These are phyloP conservation scores for Propithecus coquereli DNA, from an alignment of 2,113 vertebrate genomes.

Conservation along the genomic window DNA sequence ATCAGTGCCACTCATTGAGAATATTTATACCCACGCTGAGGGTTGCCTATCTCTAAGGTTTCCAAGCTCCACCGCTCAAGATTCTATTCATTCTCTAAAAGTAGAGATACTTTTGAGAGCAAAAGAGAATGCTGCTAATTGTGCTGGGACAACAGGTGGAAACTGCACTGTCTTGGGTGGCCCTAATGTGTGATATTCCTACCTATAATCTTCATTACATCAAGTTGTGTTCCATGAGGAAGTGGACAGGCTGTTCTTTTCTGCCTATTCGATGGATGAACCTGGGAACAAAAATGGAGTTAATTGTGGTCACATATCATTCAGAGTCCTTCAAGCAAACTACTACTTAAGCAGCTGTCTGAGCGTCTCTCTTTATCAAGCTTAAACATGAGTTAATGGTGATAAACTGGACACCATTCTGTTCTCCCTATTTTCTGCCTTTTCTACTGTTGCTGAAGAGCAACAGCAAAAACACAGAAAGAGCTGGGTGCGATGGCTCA, in stretches of 20 bases:
- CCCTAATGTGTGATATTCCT: too few relatives aligned
- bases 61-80: background rate
- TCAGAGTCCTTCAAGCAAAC: background rate
- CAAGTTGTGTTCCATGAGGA: background rate
- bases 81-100: background rate
- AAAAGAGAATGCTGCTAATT: background rate
- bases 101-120: background rate
- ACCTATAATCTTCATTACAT: background rate
- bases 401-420: background rate
- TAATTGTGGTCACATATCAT: background rate
- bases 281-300: background rate
- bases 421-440: background rate
- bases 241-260: background rate
- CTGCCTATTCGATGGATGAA: background rate
- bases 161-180: background rate
- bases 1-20: background rate
- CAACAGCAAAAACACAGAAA: background rate
- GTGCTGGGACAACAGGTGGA: background rate
- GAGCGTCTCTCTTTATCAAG: background rate
- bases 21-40: background rate
- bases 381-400: background rate
- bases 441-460: background rate
- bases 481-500: background rate
- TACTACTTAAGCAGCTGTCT: background rate
- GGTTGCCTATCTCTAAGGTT: background rate